phyloP scores from a whole-genome alignment of 2,797 vertebrate genomes.

The Sardinella longiceps region DNA sequence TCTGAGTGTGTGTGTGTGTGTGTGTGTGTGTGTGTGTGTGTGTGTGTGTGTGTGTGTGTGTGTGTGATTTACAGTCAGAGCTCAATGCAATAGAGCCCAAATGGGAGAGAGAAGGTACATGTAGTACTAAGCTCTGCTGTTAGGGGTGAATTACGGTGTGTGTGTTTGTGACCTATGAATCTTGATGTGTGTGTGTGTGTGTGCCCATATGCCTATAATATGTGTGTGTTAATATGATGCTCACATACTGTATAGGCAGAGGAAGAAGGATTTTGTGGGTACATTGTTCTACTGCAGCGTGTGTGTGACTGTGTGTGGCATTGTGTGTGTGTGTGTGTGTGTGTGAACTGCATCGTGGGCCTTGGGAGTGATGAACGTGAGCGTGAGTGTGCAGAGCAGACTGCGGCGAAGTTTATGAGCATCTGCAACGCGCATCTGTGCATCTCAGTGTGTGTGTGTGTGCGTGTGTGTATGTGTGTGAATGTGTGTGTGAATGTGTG shows the following conservation, averaged over 20 bases:
- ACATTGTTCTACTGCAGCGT: neutral
- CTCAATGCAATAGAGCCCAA: too few species aligned
- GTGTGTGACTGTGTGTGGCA: conserved; percentile 3
- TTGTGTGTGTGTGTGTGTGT: neutral
- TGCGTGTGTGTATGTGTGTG: neutral
- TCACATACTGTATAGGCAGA: neutral
- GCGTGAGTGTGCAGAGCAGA: neutral
- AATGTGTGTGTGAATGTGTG: neutral
- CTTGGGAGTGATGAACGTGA: conserved; percentile 7
- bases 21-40: too few species aligned
- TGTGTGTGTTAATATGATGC: neutral
- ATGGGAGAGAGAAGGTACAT: too few species aligned
- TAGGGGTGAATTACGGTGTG: neutral
- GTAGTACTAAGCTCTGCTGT: neutral
- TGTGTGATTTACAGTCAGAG: neutral
- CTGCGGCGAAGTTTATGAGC: conserved; percentile 18
- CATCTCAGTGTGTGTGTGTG: neutral
- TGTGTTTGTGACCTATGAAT: neutral
- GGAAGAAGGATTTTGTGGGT: neutral
- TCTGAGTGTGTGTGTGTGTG: too few species aligned
- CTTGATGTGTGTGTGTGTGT: neutral
- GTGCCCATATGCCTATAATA: neutral
- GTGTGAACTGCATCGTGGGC: neutral
- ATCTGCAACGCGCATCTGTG: neutral
- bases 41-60: too few species aligned